A percentile compares a stretch with the other conserved stretches of the same genome.
Evolutionary conservation across 2,888 invertebrate species (phyloP).

Genomic region (Cactoblastis cactorum): DNA sequence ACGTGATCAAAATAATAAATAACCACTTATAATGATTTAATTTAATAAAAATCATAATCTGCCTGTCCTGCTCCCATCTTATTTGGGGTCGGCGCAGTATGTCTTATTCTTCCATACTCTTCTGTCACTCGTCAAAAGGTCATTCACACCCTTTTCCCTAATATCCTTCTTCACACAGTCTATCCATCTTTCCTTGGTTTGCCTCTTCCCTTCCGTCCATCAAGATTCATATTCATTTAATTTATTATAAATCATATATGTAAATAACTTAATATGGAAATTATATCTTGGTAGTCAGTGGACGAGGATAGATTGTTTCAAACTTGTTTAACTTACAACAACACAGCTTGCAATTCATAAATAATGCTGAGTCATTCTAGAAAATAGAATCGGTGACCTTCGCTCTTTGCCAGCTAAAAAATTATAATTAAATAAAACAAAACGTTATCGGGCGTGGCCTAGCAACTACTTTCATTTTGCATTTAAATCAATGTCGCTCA

Average conservation of each 20-base stretch:
- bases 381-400: slow-evolving; percentile 47
- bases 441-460: slow-evolving; percentile 19
- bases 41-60: background rate
- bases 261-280: too few relatives aligned
- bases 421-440: slow-evolving; percentile 34
- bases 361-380: slow-evolving; percentile 40
- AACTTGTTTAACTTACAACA: background rate
- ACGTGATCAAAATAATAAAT: background rate
- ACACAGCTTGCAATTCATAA: slow-evolving; percentile 9
- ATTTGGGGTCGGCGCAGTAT: too few relatives aligned
- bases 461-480: slow-evolving; percentile 42
- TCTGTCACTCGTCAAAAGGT: too few relatives aligned
- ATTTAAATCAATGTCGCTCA: slow-evolving; percentile 39
- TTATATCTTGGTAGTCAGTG: too few relatives aligned
- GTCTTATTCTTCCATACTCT: too few relatives aligned
- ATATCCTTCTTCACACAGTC: too few relatives aligned
- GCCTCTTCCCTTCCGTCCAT: too few relatives aligned
- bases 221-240: too few relatives aligned
- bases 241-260: too few relatives aligned
- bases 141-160: too few relatives aligned
- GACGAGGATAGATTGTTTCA: background rate
- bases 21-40: background rate
- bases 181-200: too few relatives aligned
- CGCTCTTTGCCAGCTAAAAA: slow-evolving; percentile 32
- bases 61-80: too few relatives aligned